phyloP scores from a whole-genome alignment of 2,888 invertebrate species.

The Ecdyonurus torrentis region DNA sequence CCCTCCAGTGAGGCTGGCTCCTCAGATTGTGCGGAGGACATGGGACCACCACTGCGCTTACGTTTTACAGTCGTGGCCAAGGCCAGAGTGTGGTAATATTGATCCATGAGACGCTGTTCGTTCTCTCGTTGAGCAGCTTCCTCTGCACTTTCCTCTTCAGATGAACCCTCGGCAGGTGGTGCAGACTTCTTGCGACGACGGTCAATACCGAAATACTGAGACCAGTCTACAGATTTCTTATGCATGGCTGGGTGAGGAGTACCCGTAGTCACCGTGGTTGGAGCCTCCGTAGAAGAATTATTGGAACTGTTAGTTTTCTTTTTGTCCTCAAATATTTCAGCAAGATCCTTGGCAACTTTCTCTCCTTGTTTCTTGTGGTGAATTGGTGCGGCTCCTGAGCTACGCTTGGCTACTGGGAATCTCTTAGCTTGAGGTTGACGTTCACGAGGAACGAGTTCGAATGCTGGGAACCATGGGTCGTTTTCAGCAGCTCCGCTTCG shows the following conservation, averaged over 20 bases:
- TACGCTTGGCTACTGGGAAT: background rate
- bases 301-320: slow-evolving; percentile 4
- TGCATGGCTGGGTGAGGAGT: slow-evolving; percentile 18
- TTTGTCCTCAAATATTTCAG: slow-evolving; percentile 5
- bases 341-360: background rate
- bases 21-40: slow-evolving; percentile 30
- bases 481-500: slow-evolving; percentile 11
- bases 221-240: slow-evolving; percentile 76
- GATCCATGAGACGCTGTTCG: slow-evolving; percentile 37
- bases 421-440: background rate
- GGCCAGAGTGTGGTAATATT: slow-evolving; percentile 32
- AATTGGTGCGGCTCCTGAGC: slow-evolving; percentile 1
- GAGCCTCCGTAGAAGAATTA: slow-evolving; percentile 6
- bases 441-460: background rate
- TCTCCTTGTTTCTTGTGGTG: background rate
- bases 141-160: slow-evolving; percentile 15
- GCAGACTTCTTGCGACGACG: slow-evolving; percentile 51
- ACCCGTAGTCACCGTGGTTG: slow-evolving; percentile 13
- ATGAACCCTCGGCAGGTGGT: slow-evolving; percentile 16
- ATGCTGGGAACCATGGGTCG: slow-evolving; percentile 2
- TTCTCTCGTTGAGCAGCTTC: slow-evolving; percentile 34
- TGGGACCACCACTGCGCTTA: slow-evolving; percentile 23
- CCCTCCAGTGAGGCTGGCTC: slow-evolving; percentile 41
- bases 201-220: slow-evolving; percentile 73
- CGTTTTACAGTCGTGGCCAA: slow-evolving; percentile 16